Evolutionary conservation across 2,797 vertebrate genomes (phyloP).

Genomic region (Chrosomus eos): DNA sequence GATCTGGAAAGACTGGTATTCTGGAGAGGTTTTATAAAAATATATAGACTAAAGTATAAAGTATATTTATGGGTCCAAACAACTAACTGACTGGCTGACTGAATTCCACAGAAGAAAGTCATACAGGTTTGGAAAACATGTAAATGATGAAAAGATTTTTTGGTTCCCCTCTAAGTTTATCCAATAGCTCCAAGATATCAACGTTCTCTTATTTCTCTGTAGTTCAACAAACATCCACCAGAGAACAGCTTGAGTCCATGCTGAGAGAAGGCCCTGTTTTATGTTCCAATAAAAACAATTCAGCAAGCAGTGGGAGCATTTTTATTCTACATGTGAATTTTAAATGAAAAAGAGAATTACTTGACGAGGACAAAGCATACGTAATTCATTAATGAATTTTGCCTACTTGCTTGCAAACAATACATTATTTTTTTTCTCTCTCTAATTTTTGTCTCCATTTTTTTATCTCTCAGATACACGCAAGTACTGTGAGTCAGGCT

Average conservation of each 20-base stretch:
- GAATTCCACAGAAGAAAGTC: background rate
- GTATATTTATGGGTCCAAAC: no score
- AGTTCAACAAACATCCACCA: slow-evolving; percentile 33
- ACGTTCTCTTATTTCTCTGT: background rate
- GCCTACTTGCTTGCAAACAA: background rate
- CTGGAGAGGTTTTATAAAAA: no score
- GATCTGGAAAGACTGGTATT: background rate
- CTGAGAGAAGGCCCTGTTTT: background rate
- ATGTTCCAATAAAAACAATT: slow-evolving; percentile 1
- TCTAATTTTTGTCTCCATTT: background rate
- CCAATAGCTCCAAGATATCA: background rate
- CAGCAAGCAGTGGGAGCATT: background rate
- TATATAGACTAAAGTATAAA: no score
- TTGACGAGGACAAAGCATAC: background rate
- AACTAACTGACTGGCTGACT: no score
- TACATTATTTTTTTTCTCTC: background rate
- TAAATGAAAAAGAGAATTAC: background rate
- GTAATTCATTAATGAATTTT: background rate
- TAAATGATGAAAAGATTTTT: background rate
- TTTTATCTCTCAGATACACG: slow-evolving; percentile 10
- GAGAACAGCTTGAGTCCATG: slow-evolving; percentile 25
- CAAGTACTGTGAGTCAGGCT: slow-evolving; percentile 28
- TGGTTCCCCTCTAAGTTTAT: background rate
- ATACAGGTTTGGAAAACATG: background rate
- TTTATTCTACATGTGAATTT: background rate